Evolutionary conservation across 2,888 invertebrate species (phyloP), one percentile per base, ranked within the genome.

Genomic region (Nemoura dubitans): DNA sequence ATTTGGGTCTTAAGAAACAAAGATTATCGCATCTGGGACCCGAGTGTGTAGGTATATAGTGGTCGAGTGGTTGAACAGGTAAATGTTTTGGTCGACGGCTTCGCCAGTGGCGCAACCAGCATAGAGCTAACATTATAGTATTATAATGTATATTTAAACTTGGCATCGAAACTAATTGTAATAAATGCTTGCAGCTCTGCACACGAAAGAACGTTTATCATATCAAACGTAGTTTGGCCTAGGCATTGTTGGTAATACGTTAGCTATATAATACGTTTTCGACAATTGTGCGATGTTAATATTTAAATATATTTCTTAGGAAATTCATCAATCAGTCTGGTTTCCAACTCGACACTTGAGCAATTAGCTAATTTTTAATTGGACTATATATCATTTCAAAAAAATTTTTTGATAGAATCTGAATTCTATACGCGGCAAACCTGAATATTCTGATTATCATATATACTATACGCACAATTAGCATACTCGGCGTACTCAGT

Each of bases 361-460:
- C 21, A 59, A 59, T 59, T 59, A 59, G 59, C 21, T 59, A 59
- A 59, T 59, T 59, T 59, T 59, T 59, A 59, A 59, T 59, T 59
- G 59, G 59, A 14, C 59, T 7, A 59, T 59, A 59, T 59, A 59
- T 59, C 59, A 59, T 59, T 59, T 59, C 14, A 2, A 14, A 59
- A 59, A 59, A 59, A 59, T 59, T n/a, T n/a, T n/a, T n/a, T 59
- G 59, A 59, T 59, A 59, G 59, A 59, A 59, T 59, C 59, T 59
- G 59, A 10, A 36, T 36, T 3, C n/a, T n/a, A 36, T 6, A 21
- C 59, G 21, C 59, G 59, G 14, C 14, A 59, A 59, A 59, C 59
- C 14, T 59, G 59, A 59, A 59, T 21, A 36, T 36, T n/a, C 10
- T 59, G 59, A 59, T 21, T 59, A 59, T 59, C 14, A 59, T 59